A percentile compares a stretch with the other conserved stretches of the same genome.
Conservation (phyloP, 2,888 invertebrate species). For the Zootermopsis nevadensis region DNA sequence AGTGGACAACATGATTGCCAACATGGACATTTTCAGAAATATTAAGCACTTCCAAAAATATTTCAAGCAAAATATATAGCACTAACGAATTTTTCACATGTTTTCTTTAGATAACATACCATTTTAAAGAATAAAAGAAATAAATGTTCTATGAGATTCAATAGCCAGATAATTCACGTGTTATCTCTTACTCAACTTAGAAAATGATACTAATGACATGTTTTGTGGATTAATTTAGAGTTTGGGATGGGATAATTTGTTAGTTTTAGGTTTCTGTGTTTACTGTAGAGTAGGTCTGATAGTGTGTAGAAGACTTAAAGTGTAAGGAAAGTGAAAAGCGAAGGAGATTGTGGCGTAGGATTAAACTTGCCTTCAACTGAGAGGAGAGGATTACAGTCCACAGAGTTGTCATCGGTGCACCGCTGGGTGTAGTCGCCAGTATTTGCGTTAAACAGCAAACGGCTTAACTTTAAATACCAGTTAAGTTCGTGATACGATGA, state of each 20-base stretch:
- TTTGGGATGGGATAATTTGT: not conserved
- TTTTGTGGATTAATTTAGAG: slow-evolving; percentile 14
- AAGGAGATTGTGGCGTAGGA: not conserved
- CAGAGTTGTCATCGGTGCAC: slow-evolving; percentile 26
- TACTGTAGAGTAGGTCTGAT: not conserved
- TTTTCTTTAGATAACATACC: no score
- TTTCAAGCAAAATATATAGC: no score
- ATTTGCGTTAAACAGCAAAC: slow-evolving; percentile 21
- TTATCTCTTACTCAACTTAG: not conserved
- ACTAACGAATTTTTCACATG: no score
- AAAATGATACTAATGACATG: not conserved
- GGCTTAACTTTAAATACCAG: slow-evolving; percentile 28
- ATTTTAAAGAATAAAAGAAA: no score
- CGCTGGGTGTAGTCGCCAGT: not conserved
- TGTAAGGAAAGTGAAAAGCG: slow-evolving; percentile 27
- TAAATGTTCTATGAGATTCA: no score
- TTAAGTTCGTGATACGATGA: not conserved
- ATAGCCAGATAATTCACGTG: not conserved
- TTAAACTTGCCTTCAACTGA: slow-evolving; percentile 35
- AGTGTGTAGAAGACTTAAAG: slow-evolving; percentile 6
- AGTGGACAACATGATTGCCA: no score
- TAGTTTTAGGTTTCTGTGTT: not conserved
- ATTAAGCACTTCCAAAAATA: no score
- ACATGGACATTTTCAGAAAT: no score
- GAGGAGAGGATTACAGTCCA: slow-evolving; percentile 15